Percentiles rank a stretch among this genome's conserved stretches.
Conservation (phyloP, 2,888 invertebrate genomes). For the Scrobipalpa costella region DNA sequence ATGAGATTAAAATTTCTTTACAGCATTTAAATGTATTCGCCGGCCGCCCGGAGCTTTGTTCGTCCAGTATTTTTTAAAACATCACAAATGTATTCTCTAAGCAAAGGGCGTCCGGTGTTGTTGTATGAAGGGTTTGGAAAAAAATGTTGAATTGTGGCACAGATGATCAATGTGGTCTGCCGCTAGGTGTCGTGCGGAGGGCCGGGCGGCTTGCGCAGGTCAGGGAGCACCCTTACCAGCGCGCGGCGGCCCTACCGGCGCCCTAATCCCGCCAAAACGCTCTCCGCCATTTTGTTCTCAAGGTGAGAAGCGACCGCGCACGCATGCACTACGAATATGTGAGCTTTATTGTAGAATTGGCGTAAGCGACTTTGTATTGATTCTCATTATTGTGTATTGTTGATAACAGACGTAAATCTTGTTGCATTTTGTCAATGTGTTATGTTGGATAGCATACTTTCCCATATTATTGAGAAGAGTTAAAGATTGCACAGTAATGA, state of each 20-base stretch:
- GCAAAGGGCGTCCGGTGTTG: slow-evolving; percentile 37
- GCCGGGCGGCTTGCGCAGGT: slow-evolving; percentile 93
- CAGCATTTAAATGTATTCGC: slow-evolving; percentile 61
- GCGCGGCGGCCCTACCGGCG: slow-evolving; percentile 88
- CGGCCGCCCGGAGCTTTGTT: slow-evolving; percentile 23
- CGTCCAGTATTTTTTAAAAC: slow-evolving; percentile 11
- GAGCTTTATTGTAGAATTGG: slow-evolving; percentile 43
- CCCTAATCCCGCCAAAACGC: slow-evolving; percentile 81
- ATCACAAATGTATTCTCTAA: neutral
- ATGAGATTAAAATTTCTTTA: slow-evolving; percentile 64
- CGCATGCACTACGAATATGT: slow-evolving; percentile 63
- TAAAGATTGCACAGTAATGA: neutral
- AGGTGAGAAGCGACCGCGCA: slow-evolving; percentile 77
- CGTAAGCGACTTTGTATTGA: slow-evolving; percentile 1
- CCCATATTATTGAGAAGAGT: no score
- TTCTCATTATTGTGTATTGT: neutral
- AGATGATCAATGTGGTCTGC: slow-evolving; percentile 75
- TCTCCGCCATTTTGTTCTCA: slow-evolving; percentile 79
- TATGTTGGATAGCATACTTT: neutral
- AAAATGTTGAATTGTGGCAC: slow-evolving; percentile 52
- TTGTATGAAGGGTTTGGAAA: slow-evolving; percentile 47
- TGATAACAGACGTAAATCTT: neutral
- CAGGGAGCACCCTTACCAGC: slow-evolving; percentile 99
- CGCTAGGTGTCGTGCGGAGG: slow-evolving; percentile 91
- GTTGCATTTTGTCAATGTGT: neutral